Percentiles rank a stretch among this genome's conserved stretches.
Evolutionary conservation across 2,888 invertebrate species (phyloP).

Genomic region (Xylota segnis): DNA sequence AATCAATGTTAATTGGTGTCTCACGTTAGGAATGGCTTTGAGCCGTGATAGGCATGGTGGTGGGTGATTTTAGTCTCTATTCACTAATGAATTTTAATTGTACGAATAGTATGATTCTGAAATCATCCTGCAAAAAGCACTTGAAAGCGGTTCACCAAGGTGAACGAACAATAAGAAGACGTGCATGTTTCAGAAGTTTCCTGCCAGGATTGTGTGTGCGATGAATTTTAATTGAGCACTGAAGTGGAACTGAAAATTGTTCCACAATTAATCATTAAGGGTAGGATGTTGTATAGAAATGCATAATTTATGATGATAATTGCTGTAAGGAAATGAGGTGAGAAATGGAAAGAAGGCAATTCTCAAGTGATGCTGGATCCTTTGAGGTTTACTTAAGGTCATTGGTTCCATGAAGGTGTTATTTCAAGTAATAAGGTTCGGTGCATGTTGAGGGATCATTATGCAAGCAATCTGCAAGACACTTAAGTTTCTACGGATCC

Average conservation of each 20-base stretch:
- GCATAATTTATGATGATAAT: constrained; percentile 38
- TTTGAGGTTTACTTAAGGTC: too few relatives aligned
- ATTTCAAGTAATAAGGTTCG: too few relatives aligned
- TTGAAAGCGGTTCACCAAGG: constrained; percentile 6
- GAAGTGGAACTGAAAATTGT: constrained; percentile 56
- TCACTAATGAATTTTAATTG: constrained; percentile 67
- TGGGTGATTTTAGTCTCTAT: constrained; percentile 47
- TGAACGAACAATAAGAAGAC: constrained; percentile 47
- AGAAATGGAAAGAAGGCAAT: neutral
- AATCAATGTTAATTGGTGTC: constrained; percentile 61
- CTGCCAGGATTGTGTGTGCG: constrained; percentile 50
- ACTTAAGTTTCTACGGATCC: too few relatives aligned
- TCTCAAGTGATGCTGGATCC: neutral
- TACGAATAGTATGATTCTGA: constrained; percentile 28
- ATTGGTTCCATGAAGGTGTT: too few relatives aligned
- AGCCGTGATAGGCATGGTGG: neutral
- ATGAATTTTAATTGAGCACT: constrained; percentile 57
- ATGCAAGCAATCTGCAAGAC: too few relatives aligned
- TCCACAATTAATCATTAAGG: constrained; percentile 58
- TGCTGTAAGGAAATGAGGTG: neutral
- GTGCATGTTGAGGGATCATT: too few relatives aligned
- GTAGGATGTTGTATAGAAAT: constrained; percentile 21
- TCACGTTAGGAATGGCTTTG: constrained; percentile 29
- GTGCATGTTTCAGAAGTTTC: constrained; percentile 52
- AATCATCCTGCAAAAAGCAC: constrained; percentile 30